Conservation (phyloP, 2,797 vertebrate species). For the Notolabrus celidotus region DNA sequence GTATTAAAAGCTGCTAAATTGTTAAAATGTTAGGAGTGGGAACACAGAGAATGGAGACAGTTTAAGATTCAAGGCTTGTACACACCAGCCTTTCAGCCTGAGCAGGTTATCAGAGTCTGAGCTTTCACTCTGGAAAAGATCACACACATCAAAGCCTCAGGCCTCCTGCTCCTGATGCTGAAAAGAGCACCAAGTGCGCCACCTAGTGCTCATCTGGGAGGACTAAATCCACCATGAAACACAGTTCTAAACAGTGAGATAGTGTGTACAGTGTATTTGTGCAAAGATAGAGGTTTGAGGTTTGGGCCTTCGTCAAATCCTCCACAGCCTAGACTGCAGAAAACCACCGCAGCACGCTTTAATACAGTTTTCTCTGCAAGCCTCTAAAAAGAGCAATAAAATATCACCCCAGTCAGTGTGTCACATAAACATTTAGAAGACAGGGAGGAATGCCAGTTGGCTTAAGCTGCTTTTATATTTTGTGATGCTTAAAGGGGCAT, state of each 20-base stretch:
- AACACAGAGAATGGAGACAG: slow-evolving; percentile 36
- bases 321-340: neutral
- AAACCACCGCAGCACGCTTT: neutral
- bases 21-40: neutral
- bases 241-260: neutral
- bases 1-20: neutral
- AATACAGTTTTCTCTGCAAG: no score
- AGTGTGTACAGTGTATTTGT: neutral
- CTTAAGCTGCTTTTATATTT: neutral
- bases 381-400: slow-evolving; percentile 25
- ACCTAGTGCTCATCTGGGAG: slow-evolving; percentile 51
- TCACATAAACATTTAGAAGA: slow-evolving; percentile 40
- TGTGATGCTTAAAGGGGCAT: neutral
- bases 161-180: neutral
- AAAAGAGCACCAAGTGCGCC: slow-evolving; percentile 56
- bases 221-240: neutral
- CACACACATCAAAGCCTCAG: slow-evolving; percentile 39
- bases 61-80: slow-evolving; percentile 25
- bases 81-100: slow-evolving; percentile 35
- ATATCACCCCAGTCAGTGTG: slow-evolving; percentile 28
- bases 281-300: neutral
- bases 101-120: slow-evolving; percentile 54
- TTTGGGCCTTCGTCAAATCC: neutral
- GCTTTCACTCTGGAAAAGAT: slow-evolving; percentile 52
- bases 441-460: slow-evolving; percentile 16